Evolutionary conservation across 2,888 invertebrate genomes (phyloP).

Genomic region (Aphodius sticticus): DNA sequence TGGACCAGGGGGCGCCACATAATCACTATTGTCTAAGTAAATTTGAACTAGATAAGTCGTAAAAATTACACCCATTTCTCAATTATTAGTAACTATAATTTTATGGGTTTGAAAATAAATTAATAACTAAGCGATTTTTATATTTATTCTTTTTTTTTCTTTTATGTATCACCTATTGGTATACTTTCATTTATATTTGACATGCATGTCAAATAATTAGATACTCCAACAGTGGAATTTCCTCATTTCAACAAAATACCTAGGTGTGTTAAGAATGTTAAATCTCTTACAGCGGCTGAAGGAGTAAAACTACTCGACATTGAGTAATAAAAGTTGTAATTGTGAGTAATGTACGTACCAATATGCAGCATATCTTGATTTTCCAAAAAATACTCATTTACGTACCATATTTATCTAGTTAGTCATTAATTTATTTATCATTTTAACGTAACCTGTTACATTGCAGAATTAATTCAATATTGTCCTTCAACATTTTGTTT

Average conservation of each 20-base stretch:
- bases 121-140: too few relatives aligned
- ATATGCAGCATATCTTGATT: not conserved
- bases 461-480: not conserved
- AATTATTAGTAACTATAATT: too few relatives aligned
- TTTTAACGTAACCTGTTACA: not conserved
- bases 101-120: too few relatives aligned
- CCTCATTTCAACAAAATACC: not conserved
- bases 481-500: too few relatives aligned
- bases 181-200: not conserved
- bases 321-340: not conserved
- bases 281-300: not conserved
- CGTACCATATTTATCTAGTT: not conserved
- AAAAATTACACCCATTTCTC: too few relatives aligned
- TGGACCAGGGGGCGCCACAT: not conserved
- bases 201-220: not conserved
- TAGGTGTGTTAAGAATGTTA: not conserved
- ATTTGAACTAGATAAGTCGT: not conserved
- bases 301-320: not conserved
- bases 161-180: too few relatives aligned
- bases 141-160: too few relatives aligned
- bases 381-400: not conserved
- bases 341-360: not conserved
- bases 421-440: not conserved
- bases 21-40: not conserved
- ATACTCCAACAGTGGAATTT: not conserved